Percentiles rank a stretch among this genome's conserved stretches.
Conservation (phyloP, 2,113 vertebrate species). For the Furnarius figulus region DNA sequence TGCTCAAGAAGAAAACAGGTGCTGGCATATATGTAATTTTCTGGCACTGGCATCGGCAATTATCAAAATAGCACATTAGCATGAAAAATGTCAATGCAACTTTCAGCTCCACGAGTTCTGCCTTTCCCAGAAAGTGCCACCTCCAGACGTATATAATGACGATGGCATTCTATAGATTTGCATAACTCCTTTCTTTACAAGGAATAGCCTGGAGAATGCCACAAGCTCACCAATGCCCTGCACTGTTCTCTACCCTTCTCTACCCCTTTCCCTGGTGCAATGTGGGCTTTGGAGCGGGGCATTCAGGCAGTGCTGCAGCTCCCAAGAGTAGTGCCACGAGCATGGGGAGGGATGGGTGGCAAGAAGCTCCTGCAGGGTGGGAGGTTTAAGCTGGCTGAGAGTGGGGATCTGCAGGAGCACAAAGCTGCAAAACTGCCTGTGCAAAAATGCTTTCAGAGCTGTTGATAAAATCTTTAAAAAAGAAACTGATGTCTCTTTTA, state of each 20-base stretch:
- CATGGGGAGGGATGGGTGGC: not conserved
- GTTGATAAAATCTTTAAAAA: not conserved
- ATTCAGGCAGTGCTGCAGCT: not conserved
- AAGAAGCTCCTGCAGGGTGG: not conserved
- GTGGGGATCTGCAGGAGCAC: not conserved
- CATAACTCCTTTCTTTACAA: not conserved
- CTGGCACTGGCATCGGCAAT: conserved; percentile 28
- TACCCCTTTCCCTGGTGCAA: not conserved
- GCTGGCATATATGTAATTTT: conserved; percentile 64
- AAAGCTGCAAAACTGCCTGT: not conserved
- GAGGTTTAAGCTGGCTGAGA: not conserved
- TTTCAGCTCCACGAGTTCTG: conserved; percentile 32
- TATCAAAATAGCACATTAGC: conserved; percentile 71
- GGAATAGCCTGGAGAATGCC: not conserved
- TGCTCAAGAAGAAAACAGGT: conserved; percentile 60
- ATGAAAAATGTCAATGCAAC: conserved; percentile 66
- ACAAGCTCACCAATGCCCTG: not conserved
- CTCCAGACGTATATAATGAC: not conserved
- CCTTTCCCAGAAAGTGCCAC: conserved; percentile 10
- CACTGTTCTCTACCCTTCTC: not conserved
- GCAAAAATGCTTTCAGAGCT: not conserved
- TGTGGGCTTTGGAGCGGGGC: not conserved
- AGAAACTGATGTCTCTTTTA: not conserved
- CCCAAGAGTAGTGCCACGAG: not conserved
- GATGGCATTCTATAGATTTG: not conserved